Evolutionary conservation across 2,113 vertebrate genomes (phyloP).

Genomic region (Origma solitaria): DNA sequence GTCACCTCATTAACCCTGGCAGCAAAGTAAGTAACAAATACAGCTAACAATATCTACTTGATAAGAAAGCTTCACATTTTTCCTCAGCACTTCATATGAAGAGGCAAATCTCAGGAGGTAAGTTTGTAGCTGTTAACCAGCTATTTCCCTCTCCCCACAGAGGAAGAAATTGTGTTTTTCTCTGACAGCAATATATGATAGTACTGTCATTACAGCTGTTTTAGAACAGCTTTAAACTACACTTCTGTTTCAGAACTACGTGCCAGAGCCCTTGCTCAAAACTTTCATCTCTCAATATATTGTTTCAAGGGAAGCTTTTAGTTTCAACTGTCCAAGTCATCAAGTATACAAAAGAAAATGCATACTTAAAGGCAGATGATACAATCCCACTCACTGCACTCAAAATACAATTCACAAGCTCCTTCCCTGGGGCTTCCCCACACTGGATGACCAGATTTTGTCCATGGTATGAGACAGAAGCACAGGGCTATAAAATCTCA

Average conservation of each 20-base stretch:
- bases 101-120: neutral
- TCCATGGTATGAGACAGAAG: neutral
- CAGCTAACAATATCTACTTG: neutral
- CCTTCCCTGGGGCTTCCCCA: neutral
- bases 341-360: neutral
- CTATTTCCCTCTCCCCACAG: conserved; percentile 6
- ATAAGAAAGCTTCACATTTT: neutral
- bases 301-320: conserved; percentile 24
- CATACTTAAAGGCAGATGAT: neutral
- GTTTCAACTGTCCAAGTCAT: neutral
- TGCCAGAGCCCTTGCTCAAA: conserved; percentile 8
- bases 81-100: neutral
- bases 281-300: conserved; percentile 12
- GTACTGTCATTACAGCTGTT: conserved; percentile 14
- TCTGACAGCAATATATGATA: conserved; percentile 8
- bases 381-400: neutral
- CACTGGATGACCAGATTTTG: neutral
- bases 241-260: conserved; percentile 1
- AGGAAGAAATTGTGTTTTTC: neutral
- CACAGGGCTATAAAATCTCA: neutral
- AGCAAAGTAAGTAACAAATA: neutral
- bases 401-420: neutral
- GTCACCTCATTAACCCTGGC: conserved; percentile 20
- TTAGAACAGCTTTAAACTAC: conserved; percentile 20
- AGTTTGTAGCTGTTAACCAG: conserved; percentile 8